These are phyloP conservation scores for Empis livida DNA, from an alignment of 2,888 invertebrate genomes.

Conservation along the genomic window DNA sequence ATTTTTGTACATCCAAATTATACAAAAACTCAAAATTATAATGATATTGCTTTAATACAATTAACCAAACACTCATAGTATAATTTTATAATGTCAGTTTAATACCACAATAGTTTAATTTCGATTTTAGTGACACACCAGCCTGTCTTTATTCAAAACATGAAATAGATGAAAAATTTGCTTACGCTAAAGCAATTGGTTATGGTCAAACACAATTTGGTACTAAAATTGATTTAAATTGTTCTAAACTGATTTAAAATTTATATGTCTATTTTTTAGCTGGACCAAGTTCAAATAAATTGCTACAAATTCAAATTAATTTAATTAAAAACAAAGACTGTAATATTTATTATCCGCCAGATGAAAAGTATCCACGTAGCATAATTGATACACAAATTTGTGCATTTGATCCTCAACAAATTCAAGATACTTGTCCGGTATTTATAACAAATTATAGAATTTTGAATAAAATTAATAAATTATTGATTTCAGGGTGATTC, in stretches of 20 bases:
- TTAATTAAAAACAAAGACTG: neutral
- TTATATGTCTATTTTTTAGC: neutral
- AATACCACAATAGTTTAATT: no score
- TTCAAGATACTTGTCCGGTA: no score
- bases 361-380: conserved; percentile 11
- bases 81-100: no score
- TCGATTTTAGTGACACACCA: neutral
- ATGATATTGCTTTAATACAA: conserved; percentile 41
- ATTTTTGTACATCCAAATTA: conserved; percentile 35
- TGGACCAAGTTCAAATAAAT: neutral
- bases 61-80: neutral
- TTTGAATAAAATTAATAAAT: neutral
- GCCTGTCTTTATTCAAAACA: neutral
- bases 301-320: neutral
- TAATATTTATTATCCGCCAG: conserved; percentile 1
- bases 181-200: conserved; percentile 9
- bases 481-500: conserved; percentile 17
- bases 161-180: neutral
- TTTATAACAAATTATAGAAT: no score
- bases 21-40: conserved; percentile 32
- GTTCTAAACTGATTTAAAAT: neutral
- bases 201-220: conserved; percentile 4
- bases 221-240: neutral
- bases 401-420: no score
- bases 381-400: conserved; percentile 6